phyloP scores from a whole-genome alignment of 1,140 invertebrate genomes.

The Zophobas morio region DNA sequence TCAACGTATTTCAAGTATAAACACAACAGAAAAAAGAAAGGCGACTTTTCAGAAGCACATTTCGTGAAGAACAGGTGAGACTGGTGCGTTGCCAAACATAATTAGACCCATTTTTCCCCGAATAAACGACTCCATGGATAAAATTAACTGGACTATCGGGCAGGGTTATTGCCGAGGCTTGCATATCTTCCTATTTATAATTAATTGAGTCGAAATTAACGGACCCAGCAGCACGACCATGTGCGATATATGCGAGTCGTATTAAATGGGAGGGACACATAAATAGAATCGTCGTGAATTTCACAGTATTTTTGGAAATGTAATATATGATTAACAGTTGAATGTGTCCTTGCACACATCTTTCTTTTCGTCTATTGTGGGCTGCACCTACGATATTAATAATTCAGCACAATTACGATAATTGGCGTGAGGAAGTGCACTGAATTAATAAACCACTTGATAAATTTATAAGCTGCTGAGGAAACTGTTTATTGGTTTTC shows the following conservation, averaged over 20 bases:
- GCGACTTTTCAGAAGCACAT: not conserved
- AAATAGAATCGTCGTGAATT: constrained; percentile 9
- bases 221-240: not conserved
- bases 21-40: not conserved
- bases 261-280: not conserved
- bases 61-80: not conserved
- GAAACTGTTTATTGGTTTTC: constrained; percentile 40
- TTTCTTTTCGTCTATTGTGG: not conserved
- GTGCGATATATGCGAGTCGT: not conserved
- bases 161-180: not conserved
- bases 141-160: not conserved
- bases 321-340: constrained; percentile 23
- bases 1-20: not conserved
- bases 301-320: constrained; percentile 31
- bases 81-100: not conserved
- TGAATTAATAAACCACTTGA: constrained; percentile 40
- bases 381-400: not conserved
- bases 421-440: not conserved
- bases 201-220: not conserved
- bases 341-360: not conserved
- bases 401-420: constrained; percentile 13
- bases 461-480: constrained; percentile 39
- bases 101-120: not conserved
- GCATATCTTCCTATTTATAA: not conserved
- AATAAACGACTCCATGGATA: not conserved